Percentiles rank a stretch among this genome's conserved stretches.
These are phyloP conservation scores for Pristionchus mayeri DNA, from an alignment of 2,888 invertebrate species.

Conservation along the genomic window DNA sequence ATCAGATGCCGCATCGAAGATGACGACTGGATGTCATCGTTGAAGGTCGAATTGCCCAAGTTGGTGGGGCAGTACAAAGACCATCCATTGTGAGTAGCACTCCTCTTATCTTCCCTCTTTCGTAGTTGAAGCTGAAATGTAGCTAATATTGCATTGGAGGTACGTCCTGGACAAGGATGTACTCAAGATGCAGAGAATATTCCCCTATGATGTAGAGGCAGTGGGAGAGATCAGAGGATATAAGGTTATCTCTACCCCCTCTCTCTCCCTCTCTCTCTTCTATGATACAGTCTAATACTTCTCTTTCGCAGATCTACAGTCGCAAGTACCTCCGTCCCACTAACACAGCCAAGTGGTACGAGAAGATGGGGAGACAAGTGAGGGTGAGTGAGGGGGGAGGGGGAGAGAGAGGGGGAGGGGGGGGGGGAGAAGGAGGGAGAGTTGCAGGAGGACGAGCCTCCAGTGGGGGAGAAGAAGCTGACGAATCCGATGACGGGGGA, in stretches of 20 bases:
- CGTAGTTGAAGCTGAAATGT: neutral
- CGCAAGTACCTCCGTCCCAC: conserved; percentile 89
- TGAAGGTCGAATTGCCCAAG: neutral
- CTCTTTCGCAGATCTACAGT: conserved; percentile 84
- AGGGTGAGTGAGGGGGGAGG: conserved; percentile 77
- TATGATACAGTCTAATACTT: too few relatives aligned
- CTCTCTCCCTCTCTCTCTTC: too few relatives aligned
- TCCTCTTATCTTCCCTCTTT: neutral
- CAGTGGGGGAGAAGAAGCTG: conserved; percentile 83
- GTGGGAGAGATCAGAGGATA: conserved; percentile 38
- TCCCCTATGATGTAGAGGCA: conserved; percentile 79
- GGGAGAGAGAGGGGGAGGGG: conserved; percentile 82
- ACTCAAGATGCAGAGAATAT: conserved; percentile 95
- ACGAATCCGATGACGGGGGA: conserved; percentile 46
- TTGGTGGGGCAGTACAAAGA: conserved; percentile 26
- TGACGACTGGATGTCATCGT: conserved; percentile 36
- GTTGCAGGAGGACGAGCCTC: conserved; percentile 77
- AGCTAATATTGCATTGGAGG: conserved; percentile 64
- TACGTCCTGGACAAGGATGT: conserved; percentile 90
- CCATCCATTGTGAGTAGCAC: conserved; percentile 31
- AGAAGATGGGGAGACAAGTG: conserved; percentile 91
- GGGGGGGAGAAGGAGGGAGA: conserved; percentile 86
- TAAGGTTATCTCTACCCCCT: conserved; percentile 15
- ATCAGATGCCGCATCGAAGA: conserved; percentile 15
- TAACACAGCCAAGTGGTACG: conserved; percentile 92